phyloP scores from a whole-genome alignment of 2,113 vertebrate species.

The Pseudopodoces humilis region DNA sequence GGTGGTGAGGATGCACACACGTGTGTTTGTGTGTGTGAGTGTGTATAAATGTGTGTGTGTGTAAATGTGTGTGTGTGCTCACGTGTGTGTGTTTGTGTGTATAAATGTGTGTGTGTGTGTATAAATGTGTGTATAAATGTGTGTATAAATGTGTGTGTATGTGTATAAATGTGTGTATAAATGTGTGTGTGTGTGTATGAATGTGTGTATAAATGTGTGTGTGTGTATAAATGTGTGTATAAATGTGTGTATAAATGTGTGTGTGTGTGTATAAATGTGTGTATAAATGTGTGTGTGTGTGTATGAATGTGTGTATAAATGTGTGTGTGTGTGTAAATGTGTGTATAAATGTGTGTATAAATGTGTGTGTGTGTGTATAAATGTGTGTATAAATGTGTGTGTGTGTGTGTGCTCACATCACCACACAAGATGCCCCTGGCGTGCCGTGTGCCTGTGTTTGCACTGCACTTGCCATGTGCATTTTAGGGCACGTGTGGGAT shows the following conservation, averaged over 20 bases:
- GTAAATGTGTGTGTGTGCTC: too few species aligned
- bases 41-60: too few species aligned
- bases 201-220: too few species aligned
- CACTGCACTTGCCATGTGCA: background rate
- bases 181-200: too few species aligned
- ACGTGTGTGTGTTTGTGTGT: background rate
- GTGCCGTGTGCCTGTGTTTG: fast-evolving
- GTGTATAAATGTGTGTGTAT: fast-evolving
- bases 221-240: too few species aligned
- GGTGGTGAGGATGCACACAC: fast-evolving
- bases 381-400: fast-evolving
- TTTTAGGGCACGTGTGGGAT: constrained; percentile 10
- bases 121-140: fast-evolving
- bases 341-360: too few species aligned
- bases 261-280: background rate
- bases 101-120: background rate
- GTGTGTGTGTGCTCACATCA: background rate
- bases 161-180: too few species aligned
- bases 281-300: background rate
- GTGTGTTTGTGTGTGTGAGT: background rate
- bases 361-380: background rate
- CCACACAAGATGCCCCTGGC: background rate
- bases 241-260: background rate
- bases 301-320: too few species aligned
- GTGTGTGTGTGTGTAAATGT: background rate